Percentiles rank a stretch among this genome's conserved stretches.
Evolutionary conservation across 2,797 vertebrate species (phyloP).

Genomic region (Argentina silus): DNA sequence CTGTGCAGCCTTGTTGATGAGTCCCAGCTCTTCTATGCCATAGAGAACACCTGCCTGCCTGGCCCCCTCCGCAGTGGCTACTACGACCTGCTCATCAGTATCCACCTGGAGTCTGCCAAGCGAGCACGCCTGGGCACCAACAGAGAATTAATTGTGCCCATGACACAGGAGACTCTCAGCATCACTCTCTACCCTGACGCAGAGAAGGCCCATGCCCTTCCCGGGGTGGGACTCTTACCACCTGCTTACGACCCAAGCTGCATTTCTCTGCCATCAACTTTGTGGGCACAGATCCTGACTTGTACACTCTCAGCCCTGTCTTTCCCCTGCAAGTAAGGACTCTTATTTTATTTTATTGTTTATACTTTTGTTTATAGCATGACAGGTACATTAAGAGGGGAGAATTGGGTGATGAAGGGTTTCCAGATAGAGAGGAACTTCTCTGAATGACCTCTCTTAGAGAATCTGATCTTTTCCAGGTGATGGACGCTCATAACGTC

Average conservation of each 20-base stretch:
- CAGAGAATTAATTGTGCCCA: slow-evolving; percentile 93
- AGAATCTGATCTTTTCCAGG: too few relatives aligned
- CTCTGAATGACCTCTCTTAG: too few relatives aligned
- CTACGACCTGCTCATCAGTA: slow-evolving; percentile 93
- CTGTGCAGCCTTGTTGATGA: slow-evolving; percentile 95
- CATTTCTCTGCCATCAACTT: slow-evolving; percentile 90
- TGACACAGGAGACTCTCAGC: slow-evolving; percentile 83
- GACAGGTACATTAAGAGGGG: too few relatives aligned
- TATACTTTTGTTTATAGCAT: too few relatives aligned
- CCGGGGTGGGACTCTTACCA: slow-evolving; percentile 89
- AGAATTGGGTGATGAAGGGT: too few relatives aligned
- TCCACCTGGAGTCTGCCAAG: slow-evolving; percentile 92
- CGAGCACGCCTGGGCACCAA: slow-evolving; percentile 91
- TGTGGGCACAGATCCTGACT: slow-evolving; percentile 78
- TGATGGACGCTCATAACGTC: too few relatives aligned
- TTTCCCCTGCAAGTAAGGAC: slow-evolving; percentile 85
- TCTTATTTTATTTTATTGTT: too few relatives aligned
- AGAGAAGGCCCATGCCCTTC: slow-evolving; percentile 79
- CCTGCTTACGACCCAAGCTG: slow-evolving; percentile 87
- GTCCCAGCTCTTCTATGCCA: slow-evolving; percentile 90
- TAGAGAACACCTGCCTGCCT: slow-evolving; percentile 88
- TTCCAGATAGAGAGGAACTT: too few relatives aligned
- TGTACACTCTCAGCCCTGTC: slow-evolving; percentile 84
- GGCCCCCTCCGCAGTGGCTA: slow-evolving; percentile 88
- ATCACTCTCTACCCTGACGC: slow-evolving; percentile 84